Base-by-base conservation (phyloP, 2,888 invertebrate species). In the Gasteruption jaculator region DNA sequence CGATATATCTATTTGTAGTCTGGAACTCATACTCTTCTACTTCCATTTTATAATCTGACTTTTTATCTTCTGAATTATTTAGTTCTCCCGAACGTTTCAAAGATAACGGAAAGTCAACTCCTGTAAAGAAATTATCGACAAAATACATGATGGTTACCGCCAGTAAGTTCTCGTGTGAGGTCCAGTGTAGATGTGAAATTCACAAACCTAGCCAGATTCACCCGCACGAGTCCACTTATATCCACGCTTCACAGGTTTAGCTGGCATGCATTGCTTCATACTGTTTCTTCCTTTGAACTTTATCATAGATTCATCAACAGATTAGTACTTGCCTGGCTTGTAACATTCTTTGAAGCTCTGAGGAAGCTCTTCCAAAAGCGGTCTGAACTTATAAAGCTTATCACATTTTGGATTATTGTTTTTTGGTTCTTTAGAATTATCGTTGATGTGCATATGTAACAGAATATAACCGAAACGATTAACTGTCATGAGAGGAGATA, bases 91-190 rank as follows among this genome's bases (percentile, higher is more conserved):
- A 57, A 14, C 45, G 38, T 19, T 43, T 35, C 6, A 59, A 41
- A 39, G 50, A 47, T 35, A 45, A 31, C 25, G 57, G 33, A 8
- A 60, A 38, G 4, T 50, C 46, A 16, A 56, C 43, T 31, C 42
- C 48, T 7, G 54, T 44, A 55, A 59, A 48, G n/a, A 54, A 56
- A 29, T 49, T 53, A 27, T 56, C 56, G 49, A 60, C n/a, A 59
- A 43, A 47, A 57, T 2, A 54, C 22, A 19, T 51, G 53, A 43
- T 41, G 56, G 12, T 53, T 53, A 35, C 43, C 45, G 21, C 39
- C 38, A 43, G 49, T 29, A 24, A 54, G 54, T 26, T 42, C 34
- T 15, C 43, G 41, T 21, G 46, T 35, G 14, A 60, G 40, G 39
- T 54, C 48, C 16, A 50, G 25, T 21, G 57, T 49, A 12, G 53